Evolutionary conservation across 2,113 vertebrate genomes (phyloP).

Genomic region (Orthochromis malagaraziensis): DNA sequence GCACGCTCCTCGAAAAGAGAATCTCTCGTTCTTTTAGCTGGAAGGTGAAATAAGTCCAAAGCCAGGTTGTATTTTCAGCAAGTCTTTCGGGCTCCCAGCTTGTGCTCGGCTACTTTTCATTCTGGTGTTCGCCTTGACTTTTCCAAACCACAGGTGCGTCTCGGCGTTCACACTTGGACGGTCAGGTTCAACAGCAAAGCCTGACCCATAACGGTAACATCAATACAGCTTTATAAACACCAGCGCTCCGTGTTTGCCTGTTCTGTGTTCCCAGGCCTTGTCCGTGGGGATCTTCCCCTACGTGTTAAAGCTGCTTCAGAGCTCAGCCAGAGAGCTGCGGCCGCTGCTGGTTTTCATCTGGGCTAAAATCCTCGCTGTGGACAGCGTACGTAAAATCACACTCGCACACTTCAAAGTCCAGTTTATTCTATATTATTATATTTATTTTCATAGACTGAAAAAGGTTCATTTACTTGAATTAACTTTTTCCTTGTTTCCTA

Average conservation of each 20-base stretch:
- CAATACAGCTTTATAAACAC: background rate
- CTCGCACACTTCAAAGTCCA: background rate
- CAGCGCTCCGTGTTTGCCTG: background rate
- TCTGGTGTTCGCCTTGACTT: background rate
- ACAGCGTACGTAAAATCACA: constrained; percentile 82
- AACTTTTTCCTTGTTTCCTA: background rate
- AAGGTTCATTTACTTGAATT: background rate
- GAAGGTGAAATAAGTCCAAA: background rate
- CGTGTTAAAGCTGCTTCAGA: constrained; percentile 95
- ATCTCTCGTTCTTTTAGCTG: background rate
- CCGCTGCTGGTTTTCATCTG: constrained; percentile 98
- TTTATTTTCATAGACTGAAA: background rate
- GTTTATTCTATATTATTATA: background rate
- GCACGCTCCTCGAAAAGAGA: accelerated
- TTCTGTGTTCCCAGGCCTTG: constrained; percentile 76
- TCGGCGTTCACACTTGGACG: background rate
- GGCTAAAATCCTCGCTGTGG: constrained; percentile 98
- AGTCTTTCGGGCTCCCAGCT: background rate
- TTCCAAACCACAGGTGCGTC: background rate
- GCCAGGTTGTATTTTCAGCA: background rate
- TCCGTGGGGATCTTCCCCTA: constrained; percentile 98
- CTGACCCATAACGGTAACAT: background rate
- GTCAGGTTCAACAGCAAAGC: background rate
- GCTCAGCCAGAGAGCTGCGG: constrained; percentile 91
- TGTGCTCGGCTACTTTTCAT: background rate